Base-by-base conservation (phyloP, 2,888 invertebrate genomes). In the Brachycybe producta region DNA sequence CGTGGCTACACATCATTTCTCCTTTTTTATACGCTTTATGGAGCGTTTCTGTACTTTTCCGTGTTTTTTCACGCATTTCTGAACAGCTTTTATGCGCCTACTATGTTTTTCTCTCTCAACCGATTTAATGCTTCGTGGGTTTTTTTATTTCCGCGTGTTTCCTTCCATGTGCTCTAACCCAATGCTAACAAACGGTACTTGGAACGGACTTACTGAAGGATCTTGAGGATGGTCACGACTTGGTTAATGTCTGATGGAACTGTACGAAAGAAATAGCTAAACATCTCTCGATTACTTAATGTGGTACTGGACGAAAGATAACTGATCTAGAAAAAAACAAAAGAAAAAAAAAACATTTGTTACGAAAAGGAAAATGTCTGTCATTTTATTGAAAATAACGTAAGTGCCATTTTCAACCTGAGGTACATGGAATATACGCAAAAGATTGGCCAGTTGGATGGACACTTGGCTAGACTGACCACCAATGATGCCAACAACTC, bases 181-280 rank as follows among this genome's bases (percentile, higher is more conserved):
- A n/a, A n/a, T n/a, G n/a, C n/a, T n/a, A n/a, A n/a, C n/a, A n/a
- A n/a, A n/a, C n/a, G n/a, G n/a, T n/a, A n/a, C n/a, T n/a, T n/a
- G n/a, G n/a, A n/a, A n/a, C n/a, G n/a, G n/a, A 55, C 62, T 59
- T 61, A 74, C 75, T 66, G 69, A 38, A 75, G 67, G 52, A 75
- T 69, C 56, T 71, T 70, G 19, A 74, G 64, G 60, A 75, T 73
- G 23, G 73, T 74, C 51, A 68, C 66, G 0, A 73, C 74, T 56
- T 75, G 74, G 59, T 72, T 72, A 23, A 68, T 65, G 59, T 75
- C 75, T 24, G 73, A 73, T 2, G 75, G 73, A 4, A 75, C 75
- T 0, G 75, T 75, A 39, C 75, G 64, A 57, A 73, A 71, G 59
- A 75, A 75, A 57, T 71, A 73, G 3, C 72, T 70, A 57, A 70